These are phyloP conservation scores for Polylopha cassiicola DNA, from an alignment of 2,888 invertebrate species.

Conservation along the genomic window DNA sequence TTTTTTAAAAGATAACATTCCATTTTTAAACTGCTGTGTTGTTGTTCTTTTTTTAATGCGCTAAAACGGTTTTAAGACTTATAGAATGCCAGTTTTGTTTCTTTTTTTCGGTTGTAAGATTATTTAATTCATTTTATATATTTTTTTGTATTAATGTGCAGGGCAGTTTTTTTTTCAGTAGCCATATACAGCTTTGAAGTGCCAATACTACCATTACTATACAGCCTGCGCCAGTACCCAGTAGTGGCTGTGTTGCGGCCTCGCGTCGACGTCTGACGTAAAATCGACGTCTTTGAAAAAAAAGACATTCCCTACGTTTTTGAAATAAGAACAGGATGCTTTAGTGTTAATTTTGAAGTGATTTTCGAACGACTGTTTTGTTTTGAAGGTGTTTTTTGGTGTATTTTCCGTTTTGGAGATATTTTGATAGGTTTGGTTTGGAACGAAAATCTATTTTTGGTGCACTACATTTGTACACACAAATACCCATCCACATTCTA, in stretches of 20 bases:
- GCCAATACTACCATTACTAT: slow-evolving; percentile 43
- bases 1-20: too few relatives aligned
- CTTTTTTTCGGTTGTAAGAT: slow-evolving; percentile 13
- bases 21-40: slow-evolving; percentile 6
- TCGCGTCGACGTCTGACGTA: slow-evolving; percentile 55
- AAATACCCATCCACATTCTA: slow-evolving; percentile 31
- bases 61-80: slow-evolving; percentile 4
- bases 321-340: slow-evolving; percentile 48
- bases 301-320: slow-evolving; percentile 45
- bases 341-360: slow-evolving; percentile 38
- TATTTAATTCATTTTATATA: slow-evolving; percentile 11
- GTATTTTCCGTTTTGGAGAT: slow-evolving; percentile 18
- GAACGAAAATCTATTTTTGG: slow-evolving; percentile 50
- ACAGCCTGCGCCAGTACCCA: slow-evolving; percentile 63
- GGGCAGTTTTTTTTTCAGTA: slow-evolving; percentile 20
- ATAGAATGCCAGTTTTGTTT: neutral
- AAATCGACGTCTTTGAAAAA: slow-evolving; percentile 40
- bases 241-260: slow-evolving; percentile 55
- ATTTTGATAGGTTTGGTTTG: slow-evolving; percentile 50
- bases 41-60: slow-evolving; percentile 7
- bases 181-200: slow-evolving; percentile 38
- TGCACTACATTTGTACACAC: slow-evolving; percentile 38
- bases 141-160: slow-evolving; percentile 20
- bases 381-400: slow-evolving; percentile 20
- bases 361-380: slow-evolving; percentile 31